Conservation (phyloP, 1,140 invertebrate species). For the Leptestheria dahalacensis region DNA sequence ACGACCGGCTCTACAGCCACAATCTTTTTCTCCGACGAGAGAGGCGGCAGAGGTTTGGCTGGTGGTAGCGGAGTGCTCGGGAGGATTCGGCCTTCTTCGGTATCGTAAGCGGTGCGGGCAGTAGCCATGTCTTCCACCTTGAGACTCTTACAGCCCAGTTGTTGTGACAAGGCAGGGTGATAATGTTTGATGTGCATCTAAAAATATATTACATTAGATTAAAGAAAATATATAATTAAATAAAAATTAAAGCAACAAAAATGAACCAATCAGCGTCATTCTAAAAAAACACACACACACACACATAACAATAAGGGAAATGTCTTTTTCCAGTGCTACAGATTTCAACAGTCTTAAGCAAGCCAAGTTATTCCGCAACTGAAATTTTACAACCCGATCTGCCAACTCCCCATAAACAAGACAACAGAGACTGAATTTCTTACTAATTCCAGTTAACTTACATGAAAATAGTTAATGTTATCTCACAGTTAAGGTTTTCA, state of each 20-base stretch:
- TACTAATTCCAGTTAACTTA: no score
- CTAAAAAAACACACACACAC: neutral
- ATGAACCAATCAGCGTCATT: neutral
- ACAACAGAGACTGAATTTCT: no score
- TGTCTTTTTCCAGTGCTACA: no score
- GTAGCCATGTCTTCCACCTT: constrained; percentile 72
- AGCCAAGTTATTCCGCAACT: no score
- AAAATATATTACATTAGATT: neutral
- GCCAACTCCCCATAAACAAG: no score
- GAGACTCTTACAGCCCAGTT: constrained; percentile 44
- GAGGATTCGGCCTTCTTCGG: constrained; percentile 7
- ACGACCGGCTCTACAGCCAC: neutral
- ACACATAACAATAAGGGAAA: no score
- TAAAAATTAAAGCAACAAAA: no score
- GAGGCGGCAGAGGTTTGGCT: neutral
- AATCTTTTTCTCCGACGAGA: neutral
- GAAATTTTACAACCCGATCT: no score
- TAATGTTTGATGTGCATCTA: constrained; percentile 82
- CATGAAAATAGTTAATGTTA: no score
- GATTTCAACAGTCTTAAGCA: no score
- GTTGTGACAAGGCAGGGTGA: constrained; percentile 59
- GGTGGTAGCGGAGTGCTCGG: neutral
- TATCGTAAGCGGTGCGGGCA: constrained; percentile 40
- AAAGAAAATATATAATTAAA: constrained; percentile 11
- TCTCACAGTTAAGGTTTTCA: no score